Percentiles rank a stretch among this genome's conserved stretches.
Evolutionary conservation across 2,797 vertebrate genomes (phyloP).

Genomic region (Cyprinodon diabolis): DNA sequence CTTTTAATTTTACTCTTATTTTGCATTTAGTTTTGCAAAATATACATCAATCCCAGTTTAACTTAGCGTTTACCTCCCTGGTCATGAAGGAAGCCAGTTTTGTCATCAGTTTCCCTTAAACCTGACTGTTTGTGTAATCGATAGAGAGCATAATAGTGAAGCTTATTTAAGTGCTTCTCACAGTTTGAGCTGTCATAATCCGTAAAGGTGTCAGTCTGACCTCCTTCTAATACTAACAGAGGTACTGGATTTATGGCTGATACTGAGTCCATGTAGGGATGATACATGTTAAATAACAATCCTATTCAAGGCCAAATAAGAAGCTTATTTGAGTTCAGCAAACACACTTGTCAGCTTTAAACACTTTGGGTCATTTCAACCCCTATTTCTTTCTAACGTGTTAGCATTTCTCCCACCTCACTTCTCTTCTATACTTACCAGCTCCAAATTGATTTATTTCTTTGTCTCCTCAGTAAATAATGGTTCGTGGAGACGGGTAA

Average conservation of each 20-base stretch:
- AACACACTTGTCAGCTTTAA: background rate
- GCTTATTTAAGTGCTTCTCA: background rate
- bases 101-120: background rate
- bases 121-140: background rate
- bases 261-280: background rate
- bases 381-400: background rate
- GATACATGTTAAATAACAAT: background rate
- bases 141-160: background rate
- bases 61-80: background rate
- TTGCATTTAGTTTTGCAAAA: background rate
- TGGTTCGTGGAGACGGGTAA: background rate
- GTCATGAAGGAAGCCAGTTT: background rate
- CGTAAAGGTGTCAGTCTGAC: background rate
- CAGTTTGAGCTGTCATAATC: background rate
- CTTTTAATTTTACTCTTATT: background rate
- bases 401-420: background rate
- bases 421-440: background rate
- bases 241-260: background rate
- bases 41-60: background rate
- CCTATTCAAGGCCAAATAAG: background rate
- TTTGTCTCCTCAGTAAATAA: background rate
- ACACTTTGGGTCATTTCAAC: background rate
- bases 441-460: background rate
- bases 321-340: background rate
- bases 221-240: background rate